phyloP scores from a whole-genome alignment of 2,888 invertebrate species.

The Phragmatobia fuliginosa region DNA sequence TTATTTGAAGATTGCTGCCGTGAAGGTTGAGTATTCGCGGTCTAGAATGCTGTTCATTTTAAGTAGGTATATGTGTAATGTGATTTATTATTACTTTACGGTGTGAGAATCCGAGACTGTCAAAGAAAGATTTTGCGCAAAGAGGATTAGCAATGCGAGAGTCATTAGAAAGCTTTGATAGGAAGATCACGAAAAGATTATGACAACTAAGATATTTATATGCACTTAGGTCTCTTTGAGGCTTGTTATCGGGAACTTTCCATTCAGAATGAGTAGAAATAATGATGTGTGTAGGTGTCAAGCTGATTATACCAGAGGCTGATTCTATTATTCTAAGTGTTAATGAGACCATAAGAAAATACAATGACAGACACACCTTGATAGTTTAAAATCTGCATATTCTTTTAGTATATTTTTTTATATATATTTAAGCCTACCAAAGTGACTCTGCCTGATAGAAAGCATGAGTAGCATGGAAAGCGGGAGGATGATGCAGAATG shows the following conservation, averaged over 20 bases:
- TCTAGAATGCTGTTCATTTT: neutral
- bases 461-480: too few species aligned
- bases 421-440: too few species aligned
- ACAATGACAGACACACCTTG: neutral
- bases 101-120: neutral
- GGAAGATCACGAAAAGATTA: neutral
- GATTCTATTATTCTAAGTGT: neutral
- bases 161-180: neutral
- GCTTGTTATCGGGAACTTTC: neutral
- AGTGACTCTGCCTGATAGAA: too few species aligned
- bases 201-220: neutral
- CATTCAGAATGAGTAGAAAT: neutral
- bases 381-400: neutral
- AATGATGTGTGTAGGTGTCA: neutral
- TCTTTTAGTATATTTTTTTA: neutral
- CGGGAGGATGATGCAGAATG: too few species aligned
- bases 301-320: neutral
- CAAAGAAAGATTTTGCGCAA: neutral
- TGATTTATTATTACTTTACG: neutral
- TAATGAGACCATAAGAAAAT: neutral
- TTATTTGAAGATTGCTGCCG: too few species aligned
- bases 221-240: neutral
- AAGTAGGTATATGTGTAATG: neutral
- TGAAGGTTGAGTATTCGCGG: neutral
- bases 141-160: neutral